A percentile compares a stretch with the other conserved stretches of the same genome.
Conservation (phyloP, 1,140 invertebrate species). For the Pogonomyrmex barbatus region DNA sequence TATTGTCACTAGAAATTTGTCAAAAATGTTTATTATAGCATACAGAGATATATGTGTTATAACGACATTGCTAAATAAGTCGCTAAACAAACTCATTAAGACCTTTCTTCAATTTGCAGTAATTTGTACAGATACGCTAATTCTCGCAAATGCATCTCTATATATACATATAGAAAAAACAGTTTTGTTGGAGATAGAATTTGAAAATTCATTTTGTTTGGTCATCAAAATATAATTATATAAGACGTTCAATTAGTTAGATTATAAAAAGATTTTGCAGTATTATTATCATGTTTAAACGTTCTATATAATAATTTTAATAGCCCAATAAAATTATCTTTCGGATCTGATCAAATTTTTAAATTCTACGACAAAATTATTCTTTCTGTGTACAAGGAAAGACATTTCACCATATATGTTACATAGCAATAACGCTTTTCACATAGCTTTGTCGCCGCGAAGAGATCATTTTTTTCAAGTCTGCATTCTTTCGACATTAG, state of each 20-base stretch:
- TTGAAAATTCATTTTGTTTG: too few relatives aligned
- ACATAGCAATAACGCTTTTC: too few relatives aligned
- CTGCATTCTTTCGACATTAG: not conserved
- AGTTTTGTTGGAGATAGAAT: too few relatives aligned
- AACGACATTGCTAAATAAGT: constrained; percentile 14
- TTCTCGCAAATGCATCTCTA: not conserved
- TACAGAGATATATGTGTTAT: not conserved
- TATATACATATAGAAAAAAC: too few relatives aligned
- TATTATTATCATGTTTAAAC: too few relatives aligned
- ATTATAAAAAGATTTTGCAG: too few relatives aligned
- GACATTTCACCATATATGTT: not conserved
- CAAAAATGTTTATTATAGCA: not conserved
- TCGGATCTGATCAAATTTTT: too few relatives aligned
- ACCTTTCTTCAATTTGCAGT: constrained; percentile 9
- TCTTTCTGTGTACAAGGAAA: not conserved
- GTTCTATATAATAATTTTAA: too few relatives aligned
- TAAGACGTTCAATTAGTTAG: too few relatives aligned
- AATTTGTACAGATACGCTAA: constrained; percentile 10
- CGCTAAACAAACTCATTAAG: constrained; percentile 26
- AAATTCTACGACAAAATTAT: too few relatives aligned
- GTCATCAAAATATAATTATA: too few relatives aligned
- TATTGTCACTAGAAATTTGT: not conserved
- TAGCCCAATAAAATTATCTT: too few relatives aligned
- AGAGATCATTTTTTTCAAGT: not conserved
- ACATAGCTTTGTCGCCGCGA: not conserved